Evolutionary conservation across 2,113 vertebrate genomes (phyloP), one percentile per base, ranked within the genome.

Genomic region (Nycticorax nycticorax): DNA sequence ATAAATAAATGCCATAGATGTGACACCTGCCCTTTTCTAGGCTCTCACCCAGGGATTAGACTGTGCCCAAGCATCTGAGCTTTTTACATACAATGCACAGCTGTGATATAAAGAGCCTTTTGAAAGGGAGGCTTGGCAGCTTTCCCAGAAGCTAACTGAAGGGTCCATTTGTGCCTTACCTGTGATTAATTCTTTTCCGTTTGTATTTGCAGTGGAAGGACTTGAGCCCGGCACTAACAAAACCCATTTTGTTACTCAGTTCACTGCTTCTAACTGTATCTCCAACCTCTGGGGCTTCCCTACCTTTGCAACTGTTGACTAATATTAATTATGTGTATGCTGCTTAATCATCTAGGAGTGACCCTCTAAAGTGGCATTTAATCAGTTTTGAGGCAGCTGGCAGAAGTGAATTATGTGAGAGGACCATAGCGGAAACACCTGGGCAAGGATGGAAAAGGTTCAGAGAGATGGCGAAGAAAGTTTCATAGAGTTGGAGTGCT

Each of bases 11-110:
- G 77, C 56, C 12, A 9, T 91, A 77, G 81, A 69, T 95, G 78
- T 89, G 89, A 93, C 82, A 95, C 93, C 85, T 97, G 89, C 93
- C 92, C 88, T 94, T 95, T 94, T 74, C 84, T 96, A 89, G 94
- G 88, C 91, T 93, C 78, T 86, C 59, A 88, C 76, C 78, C 75
- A 79, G 83, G 94, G 80, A 89, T 92, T 93, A 93, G 76, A 57
- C 57, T 76, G 81, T 93, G 76, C 92, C 91, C 1, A 0, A 88
- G 90, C 78, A 80, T 66, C 82, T 60, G 79, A 82, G 86, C 48
- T 88, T 88, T 95, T 78, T 93, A 72, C 86, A 92, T 80, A 96
- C 85, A 95, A 95, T 95, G 72, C 69, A 85, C 94, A 94, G 72
- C 93, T 87, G 92, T 63, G 71, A 79, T 94, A 95, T 55, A 93